Evolutionary conservation across 2,797 vertebrate species (phyloP), one percentile per base, ranked within the genome.

Genomic region (Buceros bicornis): DNA sequence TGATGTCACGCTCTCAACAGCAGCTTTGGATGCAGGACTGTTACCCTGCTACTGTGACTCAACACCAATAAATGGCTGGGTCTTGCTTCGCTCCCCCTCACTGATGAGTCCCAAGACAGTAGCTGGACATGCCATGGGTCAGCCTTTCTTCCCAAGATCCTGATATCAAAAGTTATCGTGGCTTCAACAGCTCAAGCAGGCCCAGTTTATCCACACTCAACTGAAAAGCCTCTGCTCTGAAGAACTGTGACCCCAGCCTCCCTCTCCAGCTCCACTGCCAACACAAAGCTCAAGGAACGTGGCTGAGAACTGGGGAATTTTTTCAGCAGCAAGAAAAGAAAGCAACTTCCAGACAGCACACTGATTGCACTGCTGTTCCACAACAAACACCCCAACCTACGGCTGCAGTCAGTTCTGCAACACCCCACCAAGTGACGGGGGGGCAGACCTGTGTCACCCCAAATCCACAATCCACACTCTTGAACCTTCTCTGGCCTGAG

Each of bases 61-160:
- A 31, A 58, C 26, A 33, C 15, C 0, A 0, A 62, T 16, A 57
- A 7, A 35, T 9, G 60, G 24, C 0, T 5, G 12, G 16, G 47
- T 16, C 37, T 65, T 28, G 22, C 73, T 86, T 21, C 60, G 70
- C n/a, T 58, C 62, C 56, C 15, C 8, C 2, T 2, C 28, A 10
- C 31, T 4, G 21, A 21, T 9, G n/a, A 74, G 37, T 33, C 71
- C 37, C 56, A 47, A 21, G 50, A 24, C 37, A 16, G 5, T 4
- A 3, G 37, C 33, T 24, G 19, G 31, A 31, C 18, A 3, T 5
- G 10, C n/a, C 64, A 15, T 4, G 6, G n/a, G 25, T 37, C 64
- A 45, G 21, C 70, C 33, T 12, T 31, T 74, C 40, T n/a, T 77
- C 71, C 58, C 65, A 78, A 12, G 13, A 37, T 62, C 31, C n/a